Percentiles rank a stretch among this genome's conserved stretches.
Conservation (phyloP, 2,113 vertebrate genomes). For the Ictidomys tridecemlineatus region DNA sequence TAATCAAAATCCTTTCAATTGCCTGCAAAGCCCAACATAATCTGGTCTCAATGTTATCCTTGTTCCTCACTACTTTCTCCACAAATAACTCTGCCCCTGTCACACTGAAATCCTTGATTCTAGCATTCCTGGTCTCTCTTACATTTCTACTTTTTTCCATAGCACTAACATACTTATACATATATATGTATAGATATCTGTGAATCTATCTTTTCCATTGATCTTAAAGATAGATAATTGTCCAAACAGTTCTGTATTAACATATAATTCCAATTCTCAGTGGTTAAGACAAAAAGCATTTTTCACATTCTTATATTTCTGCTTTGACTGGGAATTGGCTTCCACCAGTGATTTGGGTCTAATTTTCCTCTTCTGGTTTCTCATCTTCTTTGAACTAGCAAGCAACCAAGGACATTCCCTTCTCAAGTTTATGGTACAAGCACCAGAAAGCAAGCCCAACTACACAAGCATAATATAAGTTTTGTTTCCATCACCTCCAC, state of each 20-base stretch:
- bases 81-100: not conserved
- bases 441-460: not conserved
- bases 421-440: constrained; percentile 11
- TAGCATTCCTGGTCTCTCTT: not conserved
- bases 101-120: not conserved
- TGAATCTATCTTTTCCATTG: not conserved
- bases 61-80: not conserved
- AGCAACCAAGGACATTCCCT: not conserved
- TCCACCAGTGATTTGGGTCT: not conserved
- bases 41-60: not conserved
- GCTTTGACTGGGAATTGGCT: not conserved
- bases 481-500: not conserved
- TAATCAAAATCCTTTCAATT: not conserved
- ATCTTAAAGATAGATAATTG: not conserved
- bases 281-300: not conserved
- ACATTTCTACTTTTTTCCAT: not conserved
- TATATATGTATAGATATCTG: not conserved
- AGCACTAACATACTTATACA: not conserved
- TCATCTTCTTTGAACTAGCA: not conserved
- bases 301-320: not conserved
- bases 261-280: not conserved
- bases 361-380: not conserved
- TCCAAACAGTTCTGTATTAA: not conserved
- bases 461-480: not conserved
- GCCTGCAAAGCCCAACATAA: not conserved